Evolutionary conservation across 2,888 invertebrate species (phyloP).

Genomic region (Exephanes ischioxanthus): DNA sequence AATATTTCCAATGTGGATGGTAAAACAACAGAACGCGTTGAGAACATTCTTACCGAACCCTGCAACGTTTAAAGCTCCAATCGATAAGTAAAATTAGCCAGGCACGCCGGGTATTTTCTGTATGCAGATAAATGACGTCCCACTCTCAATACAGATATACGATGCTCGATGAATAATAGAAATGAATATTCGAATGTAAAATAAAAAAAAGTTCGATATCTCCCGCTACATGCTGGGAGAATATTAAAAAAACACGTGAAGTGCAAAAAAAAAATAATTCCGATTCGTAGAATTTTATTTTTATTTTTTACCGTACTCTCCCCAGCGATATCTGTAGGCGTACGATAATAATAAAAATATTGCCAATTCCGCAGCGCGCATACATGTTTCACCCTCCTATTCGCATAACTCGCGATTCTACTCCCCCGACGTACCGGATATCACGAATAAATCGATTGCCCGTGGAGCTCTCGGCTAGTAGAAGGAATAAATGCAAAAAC

Average conservation of each 20-base stretch:
- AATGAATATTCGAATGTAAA: neutral
- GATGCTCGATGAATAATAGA: neutral
- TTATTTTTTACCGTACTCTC: neutral
- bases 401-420: conserved; percentile 8
- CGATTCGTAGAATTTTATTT: neutral
- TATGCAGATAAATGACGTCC: too few species aligned
- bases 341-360: conserved; percentile 42
- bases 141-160: too few species aligned
- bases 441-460: conserved; percentile 49
- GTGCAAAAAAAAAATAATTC: conserved; percentile 7
- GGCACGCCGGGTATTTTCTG: too few species aligned
- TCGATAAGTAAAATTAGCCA: too few species aligned
- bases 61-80: too few species aligned
- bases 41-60: too few species aligned
- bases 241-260: neutral
- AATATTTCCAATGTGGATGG: too few species aligned
- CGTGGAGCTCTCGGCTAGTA: conserved; percentile 13
- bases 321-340: neutral
- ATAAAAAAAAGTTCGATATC: neutral
- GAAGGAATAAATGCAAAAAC: conserved; percentile 51
- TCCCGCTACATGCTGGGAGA: neutral
- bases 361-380: conserved; percentile 35
- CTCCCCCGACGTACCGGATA: conserved; percentile 31
- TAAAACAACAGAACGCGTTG: too few species aligned
- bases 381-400: conserved; percentile 21